These are phyloP conservation scores for Scaptomyza polygonia DNA, from an alignment of 2,888 invertebrate genomes.

Conservation along the genomic window DNA sequence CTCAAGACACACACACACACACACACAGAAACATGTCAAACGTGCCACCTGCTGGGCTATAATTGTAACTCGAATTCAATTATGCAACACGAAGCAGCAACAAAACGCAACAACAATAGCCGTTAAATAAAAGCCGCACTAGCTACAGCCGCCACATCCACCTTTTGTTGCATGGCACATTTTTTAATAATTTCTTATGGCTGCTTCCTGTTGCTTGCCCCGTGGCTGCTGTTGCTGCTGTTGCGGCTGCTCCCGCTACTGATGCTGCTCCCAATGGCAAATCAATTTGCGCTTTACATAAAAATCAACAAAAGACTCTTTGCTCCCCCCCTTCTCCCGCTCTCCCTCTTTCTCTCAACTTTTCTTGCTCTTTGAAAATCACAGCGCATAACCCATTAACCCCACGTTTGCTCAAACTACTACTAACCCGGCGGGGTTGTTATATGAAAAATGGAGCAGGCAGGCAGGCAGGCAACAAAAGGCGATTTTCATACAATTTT, in stretches of 20 bases:
- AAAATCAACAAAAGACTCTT: conserved; percentile 65
- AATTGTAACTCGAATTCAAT: conserved; percentile 35
- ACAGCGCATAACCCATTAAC: conserved; percentile 76
- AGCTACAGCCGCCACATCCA: conserved; percentile 1
- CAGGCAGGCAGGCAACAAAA: conserved; percentile 45
- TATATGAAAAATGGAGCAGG: conserved; percentile 12
- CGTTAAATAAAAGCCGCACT: conserved; percentile 5
- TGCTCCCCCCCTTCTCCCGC: conserved; percentile 1
- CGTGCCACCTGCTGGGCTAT: not conserved
- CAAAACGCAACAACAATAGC: conserved; percentile 19
- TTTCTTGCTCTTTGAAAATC: conserved; percentile 57
- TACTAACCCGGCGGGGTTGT: conserved; percentile 6
- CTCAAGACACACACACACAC: conserved; percentile 15
- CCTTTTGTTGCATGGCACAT: conserved; percentile 32
- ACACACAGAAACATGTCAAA: not conserved
- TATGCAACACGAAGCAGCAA: conserved; percentile 36
- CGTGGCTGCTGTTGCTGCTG: too few species aligned
- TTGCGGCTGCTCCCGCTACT: conserved; percentile 21
- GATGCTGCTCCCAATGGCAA: conserved; percentile 59
- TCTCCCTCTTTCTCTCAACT: not conserved
- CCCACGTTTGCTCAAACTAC: conserved; percentile 62
- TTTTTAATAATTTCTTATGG: conserved; percentile 50
- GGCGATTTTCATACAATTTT: conserved; percentile 72
- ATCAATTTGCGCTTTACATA: conserved; percentile 74
- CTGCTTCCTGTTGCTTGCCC: conserved; percentile 20